Evolutionary conservation across 2,113 vertebrate species (phyloP).

Genomic region (Stictonetta naevosa): DNA sequence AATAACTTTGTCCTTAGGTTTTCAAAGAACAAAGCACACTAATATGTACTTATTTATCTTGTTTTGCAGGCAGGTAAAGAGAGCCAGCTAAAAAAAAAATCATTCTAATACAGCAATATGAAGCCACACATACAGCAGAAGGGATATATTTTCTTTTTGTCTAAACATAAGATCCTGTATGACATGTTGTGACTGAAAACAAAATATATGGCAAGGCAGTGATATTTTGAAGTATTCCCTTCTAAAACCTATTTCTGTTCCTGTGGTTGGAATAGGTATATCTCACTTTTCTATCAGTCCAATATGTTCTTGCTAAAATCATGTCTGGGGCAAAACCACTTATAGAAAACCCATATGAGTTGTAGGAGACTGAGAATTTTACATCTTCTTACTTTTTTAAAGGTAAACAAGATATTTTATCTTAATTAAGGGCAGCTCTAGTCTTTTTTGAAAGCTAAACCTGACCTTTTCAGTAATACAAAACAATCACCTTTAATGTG

Average conservation of each 20-base stretch:
- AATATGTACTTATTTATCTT: background rate
- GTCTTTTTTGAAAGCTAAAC: background rate
- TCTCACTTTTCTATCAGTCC: background rate
- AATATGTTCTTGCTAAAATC: background rate
- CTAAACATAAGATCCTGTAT: background rate
- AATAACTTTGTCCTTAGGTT: background rate
- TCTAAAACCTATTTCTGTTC: background rate
- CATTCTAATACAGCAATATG: background rate
- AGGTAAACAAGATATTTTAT: background rate
- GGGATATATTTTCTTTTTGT: background rate
- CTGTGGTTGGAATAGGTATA: background rate
- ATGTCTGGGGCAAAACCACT: background rate
- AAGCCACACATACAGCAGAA: background rate
- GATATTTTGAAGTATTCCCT: background rate
- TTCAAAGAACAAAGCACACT: background rate
- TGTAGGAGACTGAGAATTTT: background rate
- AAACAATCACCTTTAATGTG: background rate
- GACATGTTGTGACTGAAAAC: background rate
- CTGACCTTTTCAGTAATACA: background rate
- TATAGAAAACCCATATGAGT: background rate
- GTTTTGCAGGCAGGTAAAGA: background rate
- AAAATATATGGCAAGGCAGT: background rate
- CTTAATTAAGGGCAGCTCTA: background rate
- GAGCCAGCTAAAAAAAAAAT: background rate
- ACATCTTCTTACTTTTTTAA: background rate